Base-by-base conservation (phyloP, 1,140 invertebrate species). In the Trichomalopsis sarcophagae region DNA sequence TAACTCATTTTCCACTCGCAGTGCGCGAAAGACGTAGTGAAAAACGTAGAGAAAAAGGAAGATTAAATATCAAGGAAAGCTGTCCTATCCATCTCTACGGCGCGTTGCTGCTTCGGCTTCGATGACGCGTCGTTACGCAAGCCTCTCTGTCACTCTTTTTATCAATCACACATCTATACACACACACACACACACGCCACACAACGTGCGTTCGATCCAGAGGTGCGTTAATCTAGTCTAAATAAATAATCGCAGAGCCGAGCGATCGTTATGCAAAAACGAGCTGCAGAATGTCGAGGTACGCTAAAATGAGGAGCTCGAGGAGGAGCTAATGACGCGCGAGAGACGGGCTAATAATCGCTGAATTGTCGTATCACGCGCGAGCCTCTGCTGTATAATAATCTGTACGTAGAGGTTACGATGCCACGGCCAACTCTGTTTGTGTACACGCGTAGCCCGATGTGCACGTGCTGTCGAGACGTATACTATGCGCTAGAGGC, bases 381-480 rank as follows among this genome's bases (percentile, higher is more conserved):
- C 47, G 36, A 21, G 14, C 47, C 50, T 71, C 68, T 13, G 68
- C 23, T 71, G 68, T 75, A 75, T 75, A 81, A 66, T 86, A 84
- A 83, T 84, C 75, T 68, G 21, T 62, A 84, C 82, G 84, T 76
- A 87, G 87, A 89, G 89, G 89, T 89, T 88, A 89, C 86, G 89
- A 86, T 89, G 89, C 88, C 89, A 89, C 83, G 89, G 89, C 84
- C 88, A 88, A 85, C 82, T 84, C 84, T 89, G 87, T 89, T 89
- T 89, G 86, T 87, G 82, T 84, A 40, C 66, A 62, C 73, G 78
- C 73, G 47, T 10, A 75, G 21, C 2, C 68, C 10, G 23, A 47
- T 17, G 27, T n/a, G 44, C 74, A 75, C 33, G n/a, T 40, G 68
- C 21, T 73, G 27, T 23, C 55, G 55, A 62, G 68, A 30, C 62